Base-by-base conservation (phyloP, 2,888 invertebrate genomes). In the Julus scandinavius region DNA sequence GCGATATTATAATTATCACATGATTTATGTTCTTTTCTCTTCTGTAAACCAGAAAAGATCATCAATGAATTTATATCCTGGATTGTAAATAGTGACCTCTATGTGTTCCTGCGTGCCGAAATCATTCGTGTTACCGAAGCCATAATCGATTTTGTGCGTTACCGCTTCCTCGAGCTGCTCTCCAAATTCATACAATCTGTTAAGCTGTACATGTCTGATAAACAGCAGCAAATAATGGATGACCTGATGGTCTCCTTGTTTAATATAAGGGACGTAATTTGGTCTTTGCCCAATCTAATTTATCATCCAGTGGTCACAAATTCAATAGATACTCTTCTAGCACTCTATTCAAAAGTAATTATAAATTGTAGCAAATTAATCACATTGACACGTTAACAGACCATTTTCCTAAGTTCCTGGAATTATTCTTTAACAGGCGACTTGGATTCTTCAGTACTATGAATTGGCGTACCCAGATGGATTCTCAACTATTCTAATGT, bases 361-460 rank as follows among this genome's bases (percentile, higher is more conserved):
- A 80, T 80, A 29, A 7, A 80, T 40, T 15, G 2, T 80, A 38
- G 38, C 13, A 80, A 80, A 38, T 80, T 29, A 0, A 38, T 38
- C 15, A 29, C 13, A 40, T 38, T 80, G 38, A 4, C 38, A 9
- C 17, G n/a, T 1, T 20, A 3, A 7, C 6, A 7, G 20, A 29
- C 38, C 1, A 80, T 80, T 80, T 80, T 38, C 0, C 15, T 5
- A 38, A 63, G 38, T 80, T 80, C 29, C 11, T 29, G 11, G 6
- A 0, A n/a, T 72, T 80, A 15, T 38, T 80, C 29, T 80, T 38
- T 5, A 20, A 85, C 45, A 89, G 89, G 83, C 72, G 6, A 72
- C 80, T 13, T 89, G 89, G 89, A n/a, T 86, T 11, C 5, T 88
- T 49, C 45, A 87, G 50, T 89, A 89, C 40, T 87, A 88, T 40